These are phyloP conservation scores for Indicator maculatus DNA, from an alignment of 2,113 vertebrate genomes.

Conservation along the genomic window DNA sequence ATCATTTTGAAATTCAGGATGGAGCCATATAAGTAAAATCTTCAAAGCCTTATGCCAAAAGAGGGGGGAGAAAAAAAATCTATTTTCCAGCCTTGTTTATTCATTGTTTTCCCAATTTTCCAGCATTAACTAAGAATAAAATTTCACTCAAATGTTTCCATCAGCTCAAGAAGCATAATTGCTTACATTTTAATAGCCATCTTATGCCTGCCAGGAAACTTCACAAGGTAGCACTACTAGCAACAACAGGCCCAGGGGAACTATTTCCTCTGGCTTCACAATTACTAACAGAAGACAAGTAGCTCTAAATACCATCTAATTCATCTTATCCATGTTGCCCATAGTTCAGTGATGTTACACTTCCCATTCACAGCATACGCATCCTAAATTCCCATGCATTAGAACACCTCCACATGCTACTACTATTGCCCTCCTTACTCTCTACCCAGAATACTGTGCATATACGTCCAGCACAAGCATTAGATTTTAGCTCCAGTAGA, in stretches of 20 bases:
- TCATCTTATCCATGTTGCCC: rapidly evolving
- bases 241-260: not conserved
- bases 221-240: not conserved
- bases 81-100: not conserved
- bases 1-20: not conserved
- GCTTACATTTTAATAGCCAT: rapidly evolving
- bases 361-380: not conserved
- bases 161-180: not conserved
- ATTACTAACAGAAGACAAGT: not conserved
- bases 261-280: not conserved
- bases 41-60: not conserved
- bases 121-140: not conserved
- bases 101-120: not conserved
- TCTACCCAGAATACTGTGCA: not conserved
- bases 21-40: not conserved
- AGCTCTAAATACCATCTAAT: not conserved
- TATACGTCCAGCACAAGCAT: not conserved
- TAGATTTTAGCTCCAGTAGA: not conserved
- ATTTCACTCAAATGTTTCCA: not conserved
- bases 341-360: not conserved
- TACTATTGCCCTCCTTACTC: not conserved
- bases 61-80: no score
- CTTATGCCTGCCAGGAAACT: not conserved
- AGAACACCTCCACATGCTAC: not conserved
- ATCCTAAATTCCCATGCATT: not conserved